phyloP scores from a whole-genome alignment of 2,888 invertebrate species.

The Diachrysia chrysitis region DNA sequence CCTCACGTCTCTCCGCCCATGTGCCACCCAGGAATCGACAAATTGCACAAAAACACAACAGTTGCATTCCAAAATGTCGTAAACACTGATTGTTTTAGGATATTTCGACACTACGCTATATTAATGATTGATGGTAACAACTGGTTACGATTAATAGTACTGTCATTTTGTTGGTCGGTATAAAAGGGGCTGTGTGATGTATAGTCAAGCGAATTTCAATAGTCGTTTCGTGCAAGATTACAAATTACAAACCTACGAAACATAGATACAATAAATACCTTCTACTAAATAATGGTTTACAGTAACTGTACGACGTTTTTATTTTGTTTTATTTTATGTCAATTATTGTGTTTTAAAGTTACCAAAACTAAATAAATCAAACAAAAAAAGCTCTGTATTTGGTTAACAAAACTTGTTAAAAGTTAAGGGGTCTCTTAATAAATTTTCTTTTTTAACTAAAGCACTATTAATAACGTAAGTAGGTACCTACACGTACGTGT shows the following conservation, averaged over 20 bases:
- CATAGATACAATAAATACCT: background rate
- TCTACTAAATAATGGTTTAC: too few species aligned
- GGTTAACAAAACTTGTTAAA: background rate
- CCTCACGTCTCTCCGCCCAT: conserved; percentile 51
- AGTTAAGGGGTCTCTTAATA: background rate
- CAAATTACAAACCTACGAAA: background rate
- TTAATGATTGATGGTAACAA: conserved; percentile 46
- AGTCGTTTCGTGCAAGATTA: background rate
- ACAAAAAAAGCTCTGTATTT: background rate
- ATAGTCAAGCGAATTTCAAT: conserved; percentile 2
- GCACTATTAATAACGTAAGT: background rate
- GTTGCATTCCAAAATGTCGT: conserved; percentile 27
- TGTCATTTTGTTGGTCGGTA: conserved; percentile 39
- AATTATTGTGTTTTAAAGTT: too few species aligned
- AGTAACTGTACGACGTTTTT: too few species aligned
- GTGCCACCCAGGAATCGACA: conserved; percentile 41
- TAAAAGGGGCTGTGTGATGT: conserved; percentile 16
- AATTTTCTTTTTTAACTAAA: background rate
- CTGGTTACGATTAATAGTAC: conserved; percentile 42
- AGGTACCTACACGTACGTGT: background rate
- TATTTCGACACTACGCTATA: conserved; percentile 41
- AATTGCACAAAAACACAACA: conserved; percentile 47
- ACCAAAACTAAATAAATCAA: background rate
- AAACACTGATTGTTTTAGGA: conserved; percentile 48
- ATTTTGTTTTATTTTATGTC: too few species aligned